Evolutionary conservation across 92 coral and sea anemone species (phyloP), one percentile per base, ranked within the genome.

Genomic region (Hydrozoanthus gracilis): DNA sequence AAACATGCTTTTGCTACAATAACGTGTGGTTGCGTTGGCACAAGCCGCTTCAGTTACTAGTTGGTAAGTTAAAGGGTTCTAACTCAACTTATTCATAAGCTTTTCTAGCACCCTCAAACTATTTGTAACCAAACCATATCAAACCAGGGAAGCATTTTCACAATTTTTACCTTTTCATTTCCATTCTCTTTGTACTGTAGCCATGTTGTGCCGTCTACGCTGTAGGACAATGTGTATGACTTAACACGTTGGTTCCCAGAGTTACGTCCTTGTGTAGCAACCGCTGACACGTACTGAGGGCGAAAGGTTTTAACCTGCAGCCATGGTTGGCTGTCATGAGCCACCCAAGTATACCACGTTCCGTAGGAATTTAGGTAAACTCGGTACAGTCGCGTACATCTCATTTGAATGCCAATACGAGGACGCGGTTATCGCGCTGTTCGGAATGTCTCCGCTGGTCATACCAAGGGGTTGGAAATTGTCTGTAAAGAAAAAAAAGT

Each of bases 381-480:
- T 14, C 8, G 17, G 18, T 74, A 74, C 78, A 74, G 11, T 13
- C 78, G 60, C 61, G 11, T 48, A 8, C 8, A 3, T 1, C 17
- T 6, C 9, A 47, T 73, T 0, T 3, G 20, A 18, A 3, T 16
- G 13, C 7, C n/a, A 49, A 15, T 1, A 48, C 15, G 78, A 74
- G 11, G 78, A 74, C 39, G 78, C 78, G 51, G 78, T 74, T 74
- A 74, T 46, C 7, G 78, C 78, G 60, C 5, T 47, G 18, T 74
- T 6, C 16, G 60, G 78, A 74, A 74, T 74, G 48, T 55, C 78
- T 49, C 78, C 78, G 50, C 78, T 74, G 10, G 78, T 74, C 78
- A 74, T 74, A 48, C 78, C 78, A 20, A 74, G 78, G 14, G 78
- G 60, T 18, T 49, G 11, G 5, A 49, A 16, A 14, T 12, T 48